Conservation (phyloP, 92 coral and sea anemone species). For the Epizoanthus rinbou region DNA sequence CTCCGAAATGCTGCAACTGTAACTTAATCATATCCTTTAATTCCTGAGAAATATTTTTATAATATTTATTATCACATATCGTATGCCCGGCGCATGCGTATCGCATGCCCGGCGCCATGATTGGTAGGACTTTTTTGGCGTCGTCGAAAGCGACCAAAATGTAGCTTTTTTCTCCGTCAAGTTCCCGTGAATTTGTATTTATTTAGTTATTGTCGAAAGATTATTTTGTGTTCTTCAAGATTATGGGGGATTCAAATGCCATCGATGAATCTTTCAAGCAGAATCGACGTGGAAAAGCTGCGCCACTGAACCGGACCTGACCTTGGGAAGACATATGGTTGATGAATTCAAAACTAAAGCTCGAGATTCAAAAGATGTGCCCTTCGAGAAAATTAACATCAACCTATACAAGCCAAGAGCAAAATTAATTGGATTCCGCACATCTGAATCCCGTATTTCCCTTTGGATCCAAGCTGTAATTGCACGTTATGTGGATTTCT, state of each 20-base stretch:
- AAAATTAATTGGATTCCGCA: slow-evolving; percentile 34
- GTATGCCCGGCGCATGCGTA: too few species aligned
- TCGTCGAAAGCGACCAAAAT: neutral
- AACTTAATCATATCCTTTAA: too few species aligned
- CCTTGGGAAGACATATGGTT: slow-evolving; percentile 26
- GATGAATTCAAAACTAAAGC: slow-evolving; percentile 41
- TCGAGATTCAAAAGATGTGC: slow-evolving; percentile 39
- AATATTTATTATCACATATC: too few species aligned
- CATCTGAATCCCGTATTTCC: slow-evolving; percentile 30
- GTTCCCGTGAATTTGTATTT: slow-evolving; percentile 5
- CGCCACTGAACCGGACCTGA: slow-evolving; percentile 26
- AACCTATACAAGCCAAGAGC: slow-evolving; percentile 44
- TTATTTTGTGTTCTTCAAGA: neutral
- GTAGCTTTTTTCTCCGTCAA: neutral
- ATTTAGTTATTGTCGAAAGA: neutral
- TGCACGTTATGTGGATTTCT: slow-evolving; percentile 16
- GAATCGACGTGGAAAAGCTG: neutral
- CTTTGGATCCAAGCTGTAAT: slow-evolving; percentile 45
- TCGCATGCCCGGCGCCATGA: neutral
- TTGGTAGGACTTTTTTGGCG: neutral
- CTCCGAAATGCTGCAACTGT: too few species aligned
- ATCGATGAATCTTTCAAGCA: neutral
- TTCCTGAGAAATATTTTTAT: too few species aligned
- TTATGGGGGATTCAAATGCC: slow-evolving; percentile 10
- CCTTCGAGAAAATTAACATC: slow-evolving; percentile 36